A percentile compares a stretch with the other conserved stretches of the same genome.
These are phyloP conservation scores for Phyllotis vaccarum DNA, from an alignment of 2,797 vertebrate species.

Conservation along the genomic window DNA sequence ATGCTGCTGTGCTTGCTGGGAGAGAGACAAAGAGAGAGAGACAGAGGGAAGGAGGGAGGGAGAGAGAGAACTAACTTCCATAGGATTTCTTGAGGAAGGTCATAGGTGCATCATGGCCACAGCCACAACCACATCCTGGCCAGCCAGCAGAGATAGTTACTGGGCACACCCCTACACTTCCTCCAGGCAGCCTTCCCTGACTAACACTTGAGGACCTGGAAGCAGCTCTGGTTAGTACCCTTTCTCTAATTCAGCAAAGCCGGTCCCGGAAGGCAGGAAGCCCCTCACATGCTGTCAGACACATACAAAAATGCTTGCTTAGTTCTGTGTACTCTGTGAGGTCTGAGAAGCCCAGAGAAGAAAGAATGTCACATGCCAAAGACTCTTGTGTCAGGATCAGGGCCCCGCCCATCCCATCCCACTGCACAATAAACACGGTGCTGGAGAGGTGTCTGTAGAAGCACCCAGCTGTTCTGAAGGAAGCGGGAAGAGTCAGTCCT, in stretches of 20 bases:
- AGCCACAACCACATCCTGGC: not conserved
- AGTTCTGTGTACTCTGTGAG: not conserved
- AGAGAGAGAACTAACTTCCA: not conserved
- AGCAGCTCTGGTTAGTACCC: not conserved
- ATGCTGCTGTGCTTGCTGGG: not conserved
- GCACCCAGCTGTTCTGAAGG: not conserved
- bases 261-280: not conserved
- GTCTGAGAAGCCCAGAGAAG: not conserved
- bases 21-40: no score
- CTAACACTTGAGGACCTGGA: not conserved
- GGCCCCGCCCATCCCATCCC: not conserved
- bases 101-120: not conserved
- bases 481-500: not conserved
- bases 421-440: not conserved
- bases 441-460: not conserved
- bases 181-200: not conserved
- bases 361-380: not conserved
- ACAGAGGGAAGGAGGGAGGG: no score
- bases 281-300: not conserved
- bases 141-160: not conserved
- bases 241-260: not conserved
- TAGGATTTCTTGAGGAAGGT: not conserved
- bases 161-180: not conserved
- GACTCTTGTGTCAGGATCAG: not conserved
- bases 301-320: not conserved